A percentile compares a stretch with the other conserved stretches of the same genome.
phyloP scores from a whole-genome alignment of 2,113 vertebrate species.

The Hyaena hyaena region DNA sequence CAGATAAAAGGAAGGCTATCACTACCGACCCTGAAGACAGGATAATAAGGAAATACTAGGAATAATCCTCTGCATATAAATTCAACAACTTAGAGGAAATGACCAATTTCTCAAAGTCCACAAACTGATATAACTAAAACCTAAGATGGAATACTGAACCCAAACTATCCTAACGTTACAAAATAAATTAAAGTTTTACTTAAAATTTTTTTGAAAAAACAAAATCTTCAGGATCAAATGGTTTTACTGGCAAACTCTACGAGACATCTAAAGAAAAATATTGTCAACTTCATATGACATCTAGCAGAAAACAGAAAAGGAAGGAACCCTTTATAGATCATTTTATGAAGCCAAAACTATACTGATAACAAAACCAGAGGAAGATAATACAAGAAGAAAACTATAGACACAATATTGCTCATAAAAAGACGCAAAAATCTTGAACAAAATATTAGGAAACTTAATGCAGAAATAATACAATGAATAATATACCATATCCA shows the following conservation, averaged over 20 bases:
- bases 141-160: neutral
- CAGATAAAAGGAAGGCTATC: neutral
- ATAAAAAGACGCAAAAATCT: neutral
- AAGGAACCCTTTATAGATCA: neutral
- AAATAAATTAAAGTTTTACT: neutral
- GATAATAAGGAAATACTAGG: neutral
- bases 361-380: neutral
- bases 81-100: neutral
- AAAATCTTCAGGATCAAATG: neutral
- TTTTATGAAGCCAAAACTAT: neutral
- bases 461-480: neutral
- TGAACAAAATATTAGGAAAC: neutral
- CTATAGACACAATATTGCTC: neutral
- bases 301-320: neutral
- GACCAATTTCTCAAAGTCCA: neutral
- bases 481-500: neutral
- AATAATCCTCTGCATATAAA: neutral
- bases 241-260: neutral
- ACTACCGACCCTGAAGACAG: neutral
- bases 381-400: neutral
- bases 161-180: neutral
- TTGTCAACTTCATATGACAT: neutral
- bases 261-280: neutral
- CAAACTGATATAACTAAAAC: neutral
- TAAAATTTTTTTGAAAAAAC: constrained; percentile 2